phyloP scores from a whole-genome alignment of 2,888 invertebrate species.

The Zeuzera pyrina region DNA sequence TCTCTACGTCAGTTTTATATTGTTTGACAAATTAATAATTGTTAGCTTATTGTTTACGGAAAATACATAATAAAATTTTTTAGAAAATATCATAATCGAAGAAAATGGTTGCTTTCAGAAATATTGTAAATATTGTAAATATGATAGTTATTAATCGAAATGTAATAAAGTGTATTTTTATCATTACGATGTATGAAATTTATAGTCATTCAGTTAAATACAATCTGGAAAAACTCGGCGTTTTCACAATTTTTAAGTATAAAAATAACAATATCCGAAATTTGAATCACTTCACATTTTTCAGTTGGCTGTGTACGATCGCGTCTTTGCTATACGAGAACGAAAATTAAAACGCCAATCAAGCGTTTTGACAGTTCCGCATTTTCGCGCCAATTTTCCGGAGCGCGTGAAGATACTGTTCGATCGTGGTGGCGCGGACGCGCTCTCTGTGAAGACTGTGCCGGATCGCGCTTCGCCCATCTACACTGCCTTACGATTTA shows the following conservation, averaged over 20 bases:
- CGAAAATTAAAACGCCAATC: slow-evolving; percentile 32
- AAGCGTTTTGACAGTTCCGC: slow-evolving; percentile 48
- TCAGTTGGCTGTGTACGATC: slow-evolving; percentile 19
- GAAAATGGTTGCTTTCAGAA: too few relatives aligned
- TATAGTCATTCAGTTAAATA: too few relatives aligned
- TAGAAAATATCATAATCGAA: too few relatives aligned
- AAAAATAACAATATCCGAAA: slow-evolving; percentile 4
- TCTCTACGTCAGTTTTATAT: background rate
- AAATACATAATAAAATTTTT: too few relatives aligned
- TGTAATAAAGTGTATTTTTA: too few relatives aligned
- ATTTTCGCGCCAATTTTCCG: slow-evolving; percentile 71
- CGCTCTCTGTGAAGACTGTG: slow-evolving; percentile 54
- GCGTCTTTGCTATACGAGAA: slow-evolving; percentile 17
- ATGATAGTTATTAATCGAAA: too few relatives aligned
- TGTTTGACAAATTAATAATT: too few relatives aligned
- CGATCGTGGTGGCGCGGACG: slow-evolving; percentile 42
- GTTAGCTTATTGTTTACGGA: too few relatives aligned
- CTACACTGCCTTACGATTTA: slow-evolving; percentile 54
- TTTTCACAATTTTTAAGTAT: too few relatives aligned
- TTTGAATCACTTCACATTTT: slow-evolving; percentile 10
- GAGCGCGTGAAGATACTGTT: slow-evolving; percentile 38
- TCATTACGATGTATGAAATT: too few relatives aligned
- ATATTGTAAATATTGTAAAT: too few relatives aligned
- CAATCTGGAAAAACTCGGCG: too few relatives aligned
- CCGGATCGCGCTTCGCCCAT: slow-evolving; percentile 34